A percentile compares a stretch with the other conserved stretches of the same genome.
Evolutionary conservation across 2,113 vertebrate species (phyloP).

Genomic region (Stegastes partitus): DNA sequence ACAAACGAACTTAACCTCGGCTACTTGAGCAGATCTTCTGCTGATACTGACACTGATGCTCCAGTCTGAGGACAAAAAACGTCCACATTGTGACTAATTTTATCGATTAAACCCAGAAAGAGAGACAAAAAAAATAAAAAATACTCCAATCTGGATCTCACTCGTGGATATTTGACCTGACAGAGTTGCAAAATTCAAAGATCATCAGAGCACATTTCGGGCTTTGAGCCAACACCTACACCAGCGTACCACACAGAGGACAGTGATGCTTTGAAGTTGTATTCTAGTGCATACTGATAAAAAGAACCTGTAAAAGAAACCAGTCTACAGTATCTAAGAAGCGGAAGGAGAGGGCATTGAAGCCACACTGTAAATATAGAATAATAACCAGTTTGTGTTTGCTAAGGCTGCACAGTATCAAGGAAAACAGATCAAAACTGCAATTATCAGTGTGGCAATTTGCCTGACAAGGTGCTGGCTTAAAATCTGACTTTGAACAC

Average conservation of each 20-base stretch:
- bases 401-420: slow-evolving; percentile 73
- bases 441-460: slow-evolving; percentile 16
- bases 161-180: slow-evolving; percentile 40
- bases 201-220: slow-evolving; percentile 58
- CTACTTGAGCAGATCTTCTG: not conserved
- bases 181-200: slow-evolving; percentile 59
- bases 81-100: not conserved
- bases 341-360: slow-evolving; percentile 76
- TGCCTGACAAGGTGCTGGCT: slow-evolving; percentile 1
- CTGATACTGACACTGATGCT: slow-evolving; percentile 19
- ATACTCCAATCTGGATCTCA: slow-evolving; percentile 13
- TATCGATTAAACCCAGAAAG: slow-evolving; percentile 1
- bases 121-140: not conserved
- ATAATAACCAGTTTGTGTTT: slow-evolving; percentile 72
- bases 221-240: slow-evolving; percentile 66
- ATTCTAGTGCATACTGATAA: slow-evolving; percentile 70
- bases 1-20: slow-evolving; percentile 1
- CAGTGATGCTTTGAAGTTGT: slow-evolving; percentile 60
- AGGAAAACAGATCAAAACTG: slow-evolving; percentile 5
- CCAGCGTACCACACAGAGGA: slow-evolving; percentile 57
- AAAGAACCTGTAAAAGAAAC: slow-evolving; percentile 64
- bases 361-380: slow-evolving; percentile 81
- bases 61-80: not conserved
- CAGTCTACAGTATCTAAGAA: slow-evolving; percentile 76
- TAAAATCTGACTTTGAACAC: slow-evolving; percentile 1